These are phyloP conservation scores for Pocillopora verrucosa DNA, from an alignment of 64 coral and sea anemone species.

Conservation along the genomic window DNA sequence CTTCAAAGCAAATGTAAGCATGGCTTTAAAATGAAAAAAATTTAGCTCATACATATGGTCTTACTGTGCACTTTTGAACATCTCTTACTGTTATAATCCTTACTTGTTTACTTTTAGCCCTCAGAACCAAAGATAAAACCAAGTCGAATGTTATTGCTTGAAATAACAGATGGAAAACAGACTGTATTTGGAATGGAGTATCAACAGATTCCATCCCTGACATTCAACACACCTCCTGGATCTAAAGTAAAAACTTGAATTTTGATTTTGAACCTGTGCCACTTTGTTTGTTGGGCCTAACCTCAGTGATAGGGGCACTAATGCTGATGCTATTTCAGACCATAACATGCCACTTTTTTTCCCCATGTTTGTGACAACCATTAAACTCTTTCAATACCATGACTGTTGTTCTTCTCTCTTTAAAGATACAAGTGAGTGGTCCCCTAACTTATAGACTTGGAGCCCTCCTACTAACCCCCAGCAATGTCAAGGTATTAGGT, in stretches of 20 bases:
- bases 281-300: too few relatives aligned
- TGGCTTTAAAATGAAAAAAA: too few relatives aligned
- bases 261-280: background rate
- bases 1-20: conserved; percentile 48
- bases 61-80: too few relatives aligned
- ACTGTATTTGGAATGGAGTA: conserved; percentile 91
- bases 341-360: too few relatives aligned
- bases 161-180: conserved; percentile 81
- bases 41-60: too few relatives aligned
- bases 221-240: conserved; percentile 68
- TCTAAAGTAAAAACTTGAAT: conserved; percentile 57
- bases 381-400: background rate
- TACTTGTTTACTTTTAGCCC: background rate
- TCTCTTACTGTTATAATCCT: too few relatives aligned
- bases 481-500: conserved; percentile 64
- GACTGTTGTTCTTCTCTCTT: background rate
- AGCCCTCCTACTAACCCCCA: conserved; percentile 58
- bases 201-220: conserved; percentile 53
- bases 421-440: conserved; percentile 69
- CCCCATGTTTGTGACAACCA: too few relatives aligned
- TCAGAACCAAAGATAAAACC: conserved; percentile 72
- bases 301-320: too few relatives aligned
- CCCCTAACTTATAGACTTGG: conserved; percentile 56
- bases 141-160: conserved; percentile 77
- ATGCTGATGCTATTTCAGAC: too few relatives aligned